Evolutionary conservation across 2,888 invertebrate species (phyloP), one percentile per base, ranked within the genome.

Genomic region (Aquatica leii): DNA sequence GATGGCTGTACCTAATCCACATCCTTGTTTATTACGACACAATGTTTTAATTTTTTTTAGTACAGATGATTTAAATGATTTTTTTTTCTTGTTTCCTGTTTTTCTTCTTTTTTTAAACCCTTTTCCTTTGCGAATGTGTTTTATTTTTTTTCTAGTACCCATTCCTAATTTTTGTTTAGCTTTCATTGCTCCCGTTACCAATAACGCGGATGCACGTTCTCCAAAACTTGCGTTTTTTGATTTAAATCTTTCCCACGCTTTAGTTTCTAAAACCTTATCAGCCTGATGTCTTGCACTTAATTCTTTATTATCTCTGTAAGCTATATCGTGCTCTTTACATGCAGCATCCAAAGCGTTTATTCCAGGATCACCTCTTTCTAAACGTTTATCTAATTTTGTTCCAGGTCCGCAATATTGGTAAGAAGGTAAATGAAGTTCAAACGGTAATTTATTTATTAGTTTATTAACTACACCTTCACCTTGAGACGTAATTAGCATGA

Each of bases 251-350:
- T 75, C 41, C 73, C 66, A 72, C 24, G 77, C 80, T 71, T 69
- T 70, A 40, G 76, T 70, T 18, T 71, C 68, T 9, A 81, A 67
- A 15, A 68, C 21, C 59, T 73, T 65, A 71, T 82, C 80, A 1
- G 80, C 81, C 55, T 69, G 66, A 64, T 78, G 73, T 37, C 78
- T 69, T 49, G 67, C 60, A 6, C 55, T 20, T 56, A 73, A 58
- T 57, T 66, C 60, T 34, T 67, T 66, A 55, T 56, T 15, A 15
- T 66, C 17, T 5, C 58, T 62, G 62, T 79, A 78, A 1, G 74
- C 73, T 46, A 77, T 77, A 66, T 78, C 77, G 68, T 77, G 77
- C 15, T 72, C 58, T 64, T 74, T 75, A 58, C 77, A 78, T 14
- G 74, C 75, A 14, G 37, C 56, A 67, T 78, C 79, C 17, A 78